A percentile compares a stretch with the other conserved stretches of the same genome.
These are phyloP conservation scores for Adelosebastes latens DNA, from an alignment of 2,797 vertebrate genomes.

Conservation along the genomic window DNA sequence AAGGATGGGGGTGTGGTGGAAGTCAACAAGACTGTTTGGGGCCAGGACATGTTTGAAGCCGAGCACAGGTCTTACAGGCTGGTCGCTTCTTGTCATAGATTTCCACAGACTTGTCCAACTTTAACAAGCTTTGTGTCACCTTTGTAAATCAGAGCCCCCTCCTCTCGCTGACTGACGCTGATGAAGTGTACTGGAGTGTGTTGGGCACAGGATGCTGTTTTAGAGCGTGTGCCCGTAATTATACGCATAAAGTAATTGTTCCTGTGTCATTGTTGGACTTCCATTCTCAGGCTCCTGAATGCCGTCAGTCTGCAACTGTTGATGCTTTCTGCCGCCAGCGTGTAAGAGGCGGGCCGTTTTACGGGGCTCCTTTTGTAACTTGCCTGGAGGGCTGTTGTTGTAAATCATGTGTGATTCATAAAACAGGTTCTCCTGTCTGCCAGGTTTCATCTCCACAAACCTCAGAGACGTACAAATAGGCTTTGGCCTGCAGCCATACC, in stretches of 20 bases:
- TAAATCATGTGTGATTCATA: constrained; percentile 83
- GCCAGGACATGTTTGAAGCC: constrained; percentile 59
- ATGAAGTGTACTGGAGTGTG: constrained; percentile 23
- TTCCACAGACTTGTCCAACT: constrained; percentile 37
- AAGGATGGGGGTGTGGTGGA: constrained; percentile 59
- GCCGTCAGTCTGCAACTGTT: constrained; percentile 60
- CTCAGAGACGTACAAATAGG: constrained; percentile 79
- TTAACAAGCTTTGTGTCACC: constrained; percentile 65
- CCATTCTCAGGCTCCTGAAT: constrained; percentile 61
- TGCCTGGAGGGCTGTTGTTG: constrained; percentile 69
- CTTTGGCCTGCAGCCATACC: constrained; percentile 82
- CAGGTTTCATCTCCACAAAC: constrained; percentile 73
- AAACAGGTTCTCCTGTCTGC: constrained; percentile 81
- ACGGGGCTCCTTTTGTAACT: constrained; percentile 52
- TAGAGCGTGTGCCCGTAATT: constrained; percentile 55
- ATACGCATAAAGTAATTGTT: constrained; percentile 58
- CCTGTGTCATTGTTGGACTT: constrained; percentile 56
- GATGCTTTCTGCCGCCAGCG: constrained; percentile 61
- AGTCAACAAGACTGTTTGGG: constrained; percentile 64
- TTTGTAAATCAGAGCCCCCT: constrained; percentile 7
- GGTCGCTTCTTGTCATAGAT: constrained; percentile 44
- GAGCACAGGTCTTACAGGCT: constrained; percentile 24
- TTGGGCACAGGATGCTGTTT: constrained; percentile 48
- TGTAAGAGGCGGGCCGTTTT: constrained; percentile 63
- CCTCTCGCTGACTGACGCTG: constrained; percentile 19